Conservation (phyloP, 2,113 vertebrate species). For the Leucosticte australis region DNA sequence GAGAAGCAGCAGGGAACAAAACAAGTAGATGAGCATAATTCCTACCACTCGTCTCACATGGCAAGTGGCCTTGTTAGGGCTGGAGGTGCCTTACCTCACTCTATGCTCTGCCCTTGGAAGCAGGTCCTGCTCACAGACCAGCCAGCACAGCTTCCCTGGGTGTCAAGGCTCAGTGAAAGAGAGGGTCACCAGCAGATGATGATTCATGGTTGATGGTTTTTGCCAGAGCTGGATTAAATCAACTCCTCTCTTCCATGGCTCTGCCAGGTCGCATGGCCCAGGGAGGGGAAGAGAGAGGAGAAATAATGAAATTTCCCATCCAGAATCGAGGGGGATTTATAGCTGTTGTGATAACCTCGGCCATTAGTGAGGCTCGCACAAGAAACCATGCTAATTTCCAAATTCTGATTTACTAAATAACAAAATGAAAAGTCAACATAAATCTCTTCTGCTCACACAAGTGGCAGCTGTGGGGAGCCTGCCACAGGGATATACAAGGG, state of each 20-base stretch:
- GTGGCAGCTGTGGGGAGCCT: constrained; percentile 9
- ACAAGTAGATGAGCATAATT: background rate
- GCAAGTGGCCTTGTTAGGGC: fast-evolving
- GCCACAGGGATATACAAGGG: background rate
- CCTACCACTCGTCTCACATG: background rate
- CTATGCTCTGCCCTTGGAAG: background rate
- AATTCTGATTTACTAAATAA: constrained; percentile 55
- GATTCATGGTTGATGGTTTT: constrained; percentile 55
- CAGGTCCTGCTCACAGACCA: background rate
- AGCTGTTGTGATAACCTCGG: constrained; percentile 73
- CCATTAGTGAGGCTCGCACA: constrained; percentile 4
- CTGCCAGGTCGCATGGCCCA: constrained; percentile 59
- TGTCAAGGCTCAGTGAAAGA: background rate
- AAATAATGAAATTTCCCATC: constrained; percentile 73
- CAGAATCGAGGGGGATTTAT: constrained; percentile 66
- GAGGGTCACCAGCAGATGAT: constrained; percentile 9
- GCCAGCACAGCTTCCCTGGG: background rate
- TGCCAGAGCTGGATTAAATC: constrained; percentile 57
- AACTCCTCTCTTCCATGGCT: constrained; percentile 30
- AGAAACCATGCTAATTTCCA: constrained; percentile 49
- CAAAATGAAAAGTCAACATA: constrained; percentile 44
- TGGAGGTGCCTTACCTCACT: background rate
- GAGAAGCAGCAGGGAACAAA: background rate
- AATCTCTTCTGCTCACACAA: constrained; percentile 31
- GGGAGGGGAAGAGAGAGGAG: constrained; percentile 41